A percentile compares a stretch with the other conserved stretches of the same genome.
Conservation (phyloP, 2,888 invertebrate species). For the Ochlodes sylvanus region DNA sequence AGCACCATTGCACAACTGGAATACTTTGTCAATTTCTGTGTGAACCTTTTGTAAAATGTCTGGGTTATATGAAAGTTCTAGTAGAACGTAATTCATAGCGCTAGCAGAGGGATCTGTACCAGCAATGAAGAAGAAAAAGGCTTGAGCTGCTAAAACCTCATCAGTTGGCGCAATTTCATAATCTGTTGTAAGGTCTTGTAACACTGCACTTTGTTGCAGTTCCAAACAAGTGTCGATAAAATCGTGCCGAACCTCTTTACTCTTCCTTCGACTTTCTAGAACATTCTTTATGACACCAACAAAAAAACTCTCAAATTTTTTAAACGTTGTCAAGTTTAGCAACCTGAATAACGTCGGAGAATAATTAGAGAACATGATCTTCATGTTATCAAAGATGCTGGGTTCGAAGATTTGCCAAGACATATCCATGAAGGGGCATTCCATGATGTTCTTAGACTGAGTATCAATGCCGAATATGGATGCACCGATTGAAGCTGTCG, state of each 20-base stretch:
- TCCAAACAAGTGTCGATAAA: constrained; percentile 66
- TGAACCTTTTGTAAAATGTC: constrained; percentile 62
- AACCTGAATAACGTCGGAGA: constrained; percentile 55
- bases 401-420: constrained; percentile 55
- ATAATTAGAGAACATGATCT: constrained; percentile 47
- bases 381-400: constrained; percentile 47
- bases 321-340: constrained; percentile 58
- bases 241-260: constrained; percentile 53
- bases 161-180: constrained; percentile 60
- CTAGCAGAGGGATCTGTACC: constrained; percentile 74
- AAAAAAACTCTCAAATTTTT: constrained; percentile 63
- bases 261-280: constrained; percentile 53
- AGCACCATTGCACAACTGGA: constrained; percentile 51
- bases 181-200: constrained; percentile 57
- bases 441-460: constrained; percentile 59
- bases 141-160: constrained; percentile 68
- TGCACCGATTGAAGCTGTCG: constrained; percentile 64
- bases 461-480: constrained; percentile 75
- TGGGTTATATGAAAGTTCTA: constrained; percentile 65
- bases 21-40: constrained; percentile 65
- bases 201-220: constrained; percentile 59
- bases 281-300: constrained; percentile 61
- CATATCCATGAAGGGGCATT: constrained; percentile 66
- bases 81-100: constrained; percentile 64
- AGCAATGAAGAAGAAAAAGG: constrained; percentile 73